Base-by-base conservation (phyloP, 2,113 vertebrate genomes). In the Mirza zaza region DNA sequence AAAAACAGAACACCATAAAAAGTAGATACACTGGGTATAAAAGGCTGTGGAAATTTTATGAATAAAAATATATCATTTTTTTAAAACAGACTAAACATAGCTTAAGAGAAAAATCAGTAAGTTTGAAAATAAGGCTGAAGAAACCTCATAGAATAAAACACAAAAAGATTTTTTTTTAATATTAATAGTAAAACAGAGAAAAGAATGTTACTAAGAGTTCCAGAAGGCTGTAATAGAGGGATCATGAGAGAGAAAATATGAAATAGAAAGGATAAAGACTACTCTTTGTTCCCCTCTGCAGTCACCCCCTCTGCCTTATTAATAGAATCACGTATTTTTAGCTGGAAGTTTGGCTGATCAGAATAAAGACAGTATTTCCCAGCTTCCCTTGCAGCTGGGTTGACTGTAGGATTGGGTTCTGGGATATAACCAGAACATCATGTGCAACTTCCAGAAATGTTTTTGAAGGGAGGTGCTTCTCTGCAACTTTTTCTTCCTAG, bases 21-120 rank as follows among this genome's bases (percentile, higher is more conserved):
- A 88, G 36, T 52, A 95, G 17, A 11, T 18, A 48, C 77, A 82
- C 45, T 59, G 48, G 4, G 3, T 25, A 2, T 0, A 5, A 25
- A 50, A 48, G 61, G 7, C 18, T 75, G n/a, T 61, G 75, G 48
- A 75, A 45, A 87, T 83, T 76, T 36, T 71, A 80, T 32, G 85
- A 73, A 90, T 55, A 39, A 86, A 87, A 81, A 79, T 18, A 45
- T 21, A 25, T 42, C 12, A 68, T 68, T 52, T 92, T 92, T 90
- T 11, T 82, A 76, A 95, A 92, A 65, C 59, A 89, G 29, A 76
- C 50, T 82, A 70, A 96, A 45, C 34, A 76, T 70, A 95, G 21
- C 23, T 90, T 87, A 91, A 91, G n/a, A 63, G 20, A 55, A 79
- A 79, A 93, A 75, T 52, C 23, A 75, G 20, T 80, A 89, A 80